Evolutionary conservation across 2,797 vertebrate genomes (phyloP).

Genomic region (Syngnathus acus): DNA sequence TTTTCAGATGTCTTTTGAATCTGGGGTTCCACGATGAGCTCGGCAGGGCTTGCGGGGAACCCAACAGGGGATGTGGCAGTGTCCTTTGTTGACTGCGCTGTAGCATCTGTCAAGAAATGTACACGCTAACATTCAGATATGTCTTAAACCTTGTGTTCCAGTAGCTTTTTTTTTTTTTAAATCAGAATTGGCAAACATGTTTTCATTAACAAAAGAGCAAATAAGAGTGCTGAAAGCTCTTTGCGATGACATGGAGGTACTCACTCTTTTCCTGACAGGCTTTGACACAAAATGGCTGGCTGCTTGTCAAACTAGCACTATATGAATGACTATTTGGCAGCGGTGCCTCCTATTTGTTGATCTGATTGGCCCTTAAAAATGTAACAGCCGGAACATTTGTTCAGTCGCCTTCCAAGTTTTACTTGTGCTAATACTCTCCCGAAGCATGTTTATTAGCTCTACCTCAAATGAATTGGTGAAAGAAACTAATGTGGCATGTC

Average conservation of each 20-base stretch:
- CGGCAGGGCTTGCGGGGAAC: conserved; percentile 36
- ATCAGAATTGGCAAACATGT: background rate
- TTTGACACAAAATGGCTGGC: background rate
- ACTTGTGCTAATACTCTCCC: background rate
- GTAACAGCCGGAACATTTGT: background rate
- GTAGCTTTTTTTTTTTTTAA: background rate
- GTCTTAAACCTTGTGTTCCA: background rate
- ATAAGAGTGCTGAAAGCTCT: background rate
- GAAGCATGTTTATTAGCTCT: background rate
- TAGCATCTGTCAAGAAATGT: conserved; percentile 44
- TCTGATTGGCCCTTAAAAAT: background rate
- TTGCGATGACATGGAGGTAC: background rate
- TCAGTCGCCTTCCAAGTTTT: background rate
- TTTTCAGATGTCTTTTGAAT: conserved; percentile 47
- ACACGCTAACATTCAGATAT: background rate
- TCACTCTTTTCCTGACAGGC: background rate
- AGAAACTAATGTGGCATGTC: background rate
- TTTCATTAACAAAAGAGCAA: background rate
- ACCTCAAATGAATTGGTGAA: background rate
- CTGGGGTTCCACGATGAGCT: conserved; percentile 30
- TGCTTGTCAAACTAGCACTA: background rate
- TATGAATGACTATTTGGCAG: background rate
- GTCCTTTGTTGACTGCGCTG: conserved; percentile 62
- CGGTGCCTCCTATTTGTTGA: background rate
- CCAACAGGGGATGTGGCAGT: conserved; percentile 67